phyloP scores from a whole-genome alignment of 2,888 invertebrate species.

The Mesochorus sp. region DNA sequence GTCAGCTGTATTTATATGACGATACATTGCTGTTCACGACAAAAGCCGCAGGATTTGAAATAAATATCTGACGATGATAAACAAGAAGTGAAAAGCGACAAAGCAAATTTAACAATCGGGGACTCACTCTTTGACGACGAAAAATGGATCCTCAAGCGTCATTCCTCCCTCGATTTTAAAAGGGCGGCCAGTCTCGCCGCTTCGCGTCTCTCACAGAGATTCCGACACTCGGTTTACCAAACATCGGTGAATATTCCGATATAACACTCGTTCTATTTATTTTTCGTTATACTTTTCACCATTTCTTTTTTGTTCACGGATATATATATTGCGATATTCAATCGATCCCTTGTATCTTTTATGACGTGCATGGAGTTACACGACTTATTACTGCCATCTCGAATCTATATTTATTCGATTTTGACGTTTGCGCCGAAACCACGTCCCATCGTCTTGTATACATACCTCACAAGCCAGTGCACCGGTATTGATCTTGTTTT shows the following conservation, averaged over 20 bases:
- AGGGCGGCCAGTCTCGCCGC: constrained; percentile 78
- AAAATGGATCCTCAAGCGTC: constrained; percentile 99
- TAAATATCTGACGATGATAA: background rate
- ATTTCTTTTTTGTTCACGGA: too few species aligned
- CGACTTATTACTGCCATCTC: constrained; percentile 60
- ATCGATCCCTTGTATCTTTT: too few species aligned
- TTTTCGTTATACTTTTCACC: background rate
- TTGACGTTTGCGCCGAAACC: constrained; percentile 75
- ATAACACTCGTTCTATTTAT: constrained; percentile 17
- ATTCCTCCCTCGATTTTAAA: constrained; percentile 87
- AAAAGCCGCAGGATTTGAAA: too few species aligned
- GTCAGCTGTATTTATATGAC: constrained; percentile 32
- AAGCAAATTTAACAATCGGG: background rate
- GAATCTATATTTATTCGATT: constrained; percentile 77
- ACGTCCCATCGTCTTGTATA: too few species aligned
- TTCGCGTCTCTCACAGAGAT: constrained; percentile 76
- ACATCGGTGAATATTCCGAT: constrained; percentile 74
- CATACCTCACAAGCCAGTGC: constrained; percentile 53
- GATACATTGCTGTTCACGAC: too few species aligned
- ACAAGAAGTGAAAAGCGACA: background rate
- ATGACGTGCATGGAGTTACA: too few species aligned
- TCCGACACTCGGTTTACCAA: constrained; percentile 70
- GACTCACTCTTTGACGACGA: constrained; percentile 99
- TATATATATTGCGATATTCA: too few species aligned
- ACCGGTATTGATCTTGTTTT: constrained; percentile 59